Evolutionary conservation across 2,113 vertebrate species (phyloP), one percentile per base, ranked within the genome.

Genomic region (Dipodomys ordii): DNA sequence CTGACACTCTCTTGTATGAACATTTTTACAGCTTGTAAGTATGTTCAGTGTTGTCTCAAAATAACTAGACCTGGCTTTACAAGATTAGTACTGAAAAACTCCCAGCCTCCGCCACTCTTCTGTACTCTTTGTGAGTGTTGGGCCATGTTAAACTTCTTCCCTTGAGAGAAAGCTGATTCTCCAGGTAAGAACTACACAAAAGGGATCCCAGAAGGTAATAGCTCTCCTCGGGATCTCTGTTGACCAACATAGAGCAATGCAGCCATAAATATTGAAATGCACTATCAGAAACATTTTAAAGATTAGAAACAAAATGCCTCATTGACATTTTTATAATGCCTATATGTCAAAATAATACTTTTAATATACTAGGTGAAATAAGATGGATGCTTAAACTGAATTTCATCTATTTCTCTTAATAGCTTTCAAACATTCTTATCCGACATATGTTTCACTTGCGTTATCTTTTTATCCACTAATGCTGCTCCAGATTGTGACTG

Each of bases 311-410:
- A 32, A 62, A 92, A 79, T 74, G n/a, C 27, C 13, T 65, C 30
- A 81, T 44, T 32, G 65, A 69, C 39, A 72, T n/a, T 93, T 79
- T 84, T 76, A 57, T 2, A 60, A 60, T 32, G n/a, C 13, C 9
- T 69, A 57, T 9, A 25, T 65, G 15, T 65, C 73, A 2, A 64
- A 94, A 67, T 69, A 65, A 65, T 71, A 35, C 49, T n/a, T 88
- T 53, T 46, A n/a, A 18, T 68, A 77, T 27, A 64, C 7, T 83
- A 5, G 30, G 10, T 76, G 76, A 80, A 83, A 93, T 77, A 77
- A 79, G 32, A 73, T 85, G 57, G 77, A 28, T 80, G 73, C 65
- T 64, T 86, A 88, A 57, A 87, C 87, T 81, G n/a, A 83, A 25
- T 73, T 92, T 78, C 4, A 25, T 23, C 9, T 44, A 0, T 76